Base-by-base conservation (phyloP, 2,797 vertebrate genomes). In the Clarias pachynema region DNA sequence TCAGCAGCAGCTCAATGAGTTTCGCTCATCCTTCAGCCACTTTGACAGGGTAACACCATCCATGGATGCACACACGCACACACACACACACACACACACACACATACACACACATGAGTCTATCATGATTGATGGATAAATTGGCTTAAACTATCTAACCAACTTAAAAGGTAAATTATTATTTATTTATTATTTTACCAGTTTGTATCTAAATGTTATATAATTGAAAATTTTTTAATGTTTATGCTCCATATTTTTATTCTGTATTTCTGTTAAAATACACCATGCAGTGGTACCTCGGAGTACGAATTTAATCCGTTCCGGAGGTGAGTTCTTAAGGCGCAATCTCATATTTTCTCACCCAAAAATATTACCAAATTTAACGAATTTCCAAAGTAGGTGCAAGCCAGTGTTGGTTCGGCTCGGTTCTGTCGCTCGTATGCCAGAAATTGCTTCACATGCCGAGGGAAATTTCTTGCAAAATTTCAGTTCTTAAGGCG, bases 21-120 rank as follows among this genome's bases (percentile, higher is more conserved):
- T 97, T 93, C 94, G 96, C 92, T 95, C 96, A 88, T 97, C 96
- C 56, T 97, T 97, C 93, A 97, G 94, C 93, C 96, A 97, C 89
- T 97, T 97, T 7, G 96, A 97, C 92, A 94, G 96, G 96, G 96
- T 97, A 90, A 78, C 24, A 14, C 0, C 82, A 66, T 37, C 59
- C 8, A 3, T 31, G 40, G 24, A 12, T 26, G 6, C 4, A 57
- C 73, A 83, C 29, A 40, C 44, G 9, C 1, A 26, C 16, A 31
- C 49, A 26, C 70, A 57, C n/a, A 77, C 26, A 77, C 73, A 75
- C 7, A 29, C 44, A 44, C 68, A 70, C 18, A 72, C 37, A 72
- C 34, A 44, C 24, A 49, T 16, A 60, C 77, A 20, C 57, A 68
- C 15, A 16, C 26, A 34, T 12, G 1, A 34, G 18, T 6, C 7